phyloP scores from a whole-genome alignment of 2,797 vertebrate species.

The Manis crassicaudata region DNA sequence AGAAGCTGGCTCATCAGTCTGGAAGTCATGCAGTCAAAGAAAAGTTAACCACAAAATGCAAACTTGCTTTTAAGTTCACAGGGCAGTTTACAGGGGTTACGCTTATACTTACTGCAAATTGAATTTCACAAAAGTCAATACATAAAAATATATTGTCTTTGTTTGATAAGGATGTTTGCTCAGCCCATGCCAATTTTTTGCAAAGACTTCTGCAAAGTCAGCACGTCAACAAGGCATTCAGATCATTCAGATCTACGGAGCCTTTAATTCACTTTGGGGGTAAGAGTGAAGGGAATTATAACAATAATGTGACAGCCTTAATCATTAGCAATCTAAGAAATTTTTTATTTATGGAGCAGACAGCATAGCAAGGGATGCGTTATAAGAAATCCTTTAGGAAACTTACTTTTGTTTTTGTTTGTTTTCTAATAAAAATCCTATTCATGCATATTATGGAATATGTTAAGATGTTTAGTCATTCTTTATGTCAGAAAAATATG shows the following conservation, averaged over 20 bases:
- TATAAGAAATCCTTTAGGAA: slow-evolving; percentile 74
- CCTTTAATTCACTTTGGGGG: slow-evolving; percentile 69
- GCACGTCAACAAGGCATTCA: slow-evolving; percentile 79
- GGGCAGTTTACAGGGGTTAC: slow-evolving; percentile 80
- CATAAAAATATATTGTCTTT: slow-evolving; percentile 83
- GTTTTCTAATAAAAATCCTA: slow-evolving; percentile 72
- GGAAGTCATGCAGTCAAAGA: slow-evolving; percentile 76
- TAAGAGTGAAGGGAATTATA: slow-evolving; percentile 57
- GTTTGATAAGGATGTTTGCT: slow-evolving; percentile 82
- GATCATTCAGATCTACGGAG: slow-evolving; percentile 78
- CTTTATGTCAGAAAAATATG: slow-evolving; percentile 74
- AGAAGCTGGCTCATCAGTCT: slow-evolving; percentile 77
- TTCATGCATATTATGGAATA: slow-evolving; percentile 70
- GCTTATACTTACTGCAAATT: slow-evolving; percentile 83
- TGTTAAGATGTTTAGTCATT: slow-evolving; percentile 81
- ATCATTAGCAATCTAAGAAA: slow-evolving; percentile 74
- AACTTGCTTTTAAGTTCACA: slow-evolving; percentile 85
- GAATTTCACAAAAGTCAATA: slow-evolving; percentile 84
- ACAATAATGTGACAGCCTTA: slow-evolving; percentile 70
- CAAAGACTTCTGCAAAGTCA: slow-evolving; percentile 82
- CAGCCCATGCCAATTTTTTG: slow-evolving; percentile 78
- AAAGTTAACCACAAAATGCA: slow-evolving; percentile 83
- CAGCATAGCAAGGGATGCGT: slow-evolving; percentile 61
- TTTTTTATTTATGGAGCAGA: slow-evolving; percentile 78
- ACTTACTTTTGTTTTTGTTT: slow-evolving; percentile 56